Conservation (phyloP, 2,113 vertebrate species). For the Spilogale gracilis region DNA sequence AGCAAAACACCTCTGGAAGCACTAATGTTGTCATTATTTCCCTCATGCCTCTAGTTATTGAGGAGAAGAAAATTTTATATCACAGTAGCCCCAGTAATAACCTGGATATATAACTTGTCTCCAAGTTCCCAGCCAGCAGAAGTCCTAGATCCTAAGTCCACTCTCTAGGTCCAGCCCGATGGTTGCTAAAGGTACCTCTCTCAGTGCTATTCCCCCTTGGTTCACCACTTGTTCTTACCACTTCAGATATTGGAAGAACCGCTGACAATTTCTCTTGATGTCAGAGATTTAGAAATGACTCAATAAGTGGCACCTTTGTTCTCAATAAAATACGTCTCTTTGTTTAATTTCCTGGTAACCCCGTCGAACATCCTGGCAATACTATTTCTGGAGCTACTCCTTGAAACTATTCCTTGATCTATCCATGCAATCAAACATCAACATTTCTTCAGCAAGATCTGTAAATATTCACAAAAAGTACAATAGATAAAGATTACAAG, state of each 20-base stretch:
- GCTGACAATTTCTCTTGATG: background rate
- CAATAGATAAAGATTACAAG: background rate
- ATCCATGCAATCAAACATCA: background rate
- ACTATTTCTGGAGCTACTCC: background rate
- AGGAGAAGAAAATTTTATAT: background rate
- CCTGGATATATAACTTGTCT: background rate
- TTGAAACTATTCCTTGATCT: background rate
- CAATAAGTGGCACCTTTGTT: background rate
- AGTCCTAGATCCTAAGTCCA: background rate
- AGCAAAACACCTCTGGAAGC: background rate
- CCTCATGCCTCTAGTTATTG: background rate
- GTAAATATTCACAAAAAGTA: background rate
- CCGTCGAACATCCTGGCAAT: background rate
- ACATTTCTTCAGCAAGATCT: background rate
- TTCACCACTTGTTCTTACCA: background rate
- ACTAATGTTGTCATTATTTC: background rate
- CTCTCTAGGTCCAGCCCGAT: background rate
- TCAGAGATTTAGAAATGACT: background rate
- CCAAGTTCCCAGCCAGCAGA: background rate
- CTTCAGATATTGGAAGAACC: background rate
- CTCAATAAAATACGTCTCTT: background rate
- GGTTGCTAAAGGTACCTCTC: background rate
- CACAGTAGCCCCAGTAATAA: background rate
- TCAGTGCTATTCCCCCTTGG: background rate
- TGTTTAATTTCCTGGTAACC: background rate